phyloP scores from a whole-genome alignment of 2,888 invertebrate genomes.

The Euclidia mi region DNA sequence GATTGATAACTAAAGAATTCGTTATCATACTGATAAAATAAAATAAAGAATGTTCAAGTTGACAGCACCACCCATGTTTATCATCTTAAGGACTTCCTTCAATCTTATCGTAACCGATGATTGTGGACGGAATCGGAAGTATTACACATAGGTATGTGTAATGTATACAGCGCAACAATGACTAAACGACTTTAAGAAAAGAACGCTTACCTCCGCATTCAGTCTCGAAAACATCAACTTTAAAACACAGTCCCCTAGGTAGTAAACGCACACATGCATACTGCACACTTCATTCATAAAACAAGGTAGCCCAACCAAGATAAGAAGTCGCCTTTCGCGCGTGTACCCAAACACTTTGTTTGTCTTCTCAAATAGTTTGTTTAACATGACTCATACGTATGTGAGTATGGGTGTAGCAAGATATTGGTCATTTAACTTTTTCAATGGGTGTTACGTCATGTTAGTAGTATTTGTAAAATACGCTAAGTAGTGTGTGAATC shows the following conservation, averaged over 20 bases:
- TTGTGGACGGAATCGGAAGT: conserved; percentile 73
- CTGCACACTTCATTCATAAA: conserved; percentile 81
- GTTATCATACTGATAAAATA: conserved; percentile 15
- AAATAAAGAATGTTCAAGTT: conserved; percentile 14
- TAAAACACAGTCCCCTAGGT: conserved; percentile 55
- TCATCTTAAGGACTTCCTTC: conserved; percentile 39
- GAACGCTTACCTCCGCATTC: conserved; percentile 58
- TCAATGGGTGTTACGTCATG: conserved; percentile 76
- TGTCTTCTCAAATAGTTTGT: conserved; percentile 69
- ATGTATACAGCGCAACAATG: conserved; percentile 52
- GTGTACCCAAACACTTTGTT: conserved; percentile 57
- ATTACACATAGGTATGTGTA: conserved; percentile 53
- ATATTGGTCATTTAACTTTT: conserved; percentile 73
- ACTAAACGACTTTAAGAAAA: conserved; percentile 63
- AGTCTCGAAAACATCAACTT: conserved; percentile 62
- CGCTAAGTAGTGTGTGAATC: conserved; percentile 65
- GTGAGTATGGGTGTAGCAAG: conserved; percentile 54
- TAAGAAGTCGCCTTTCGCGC: conserved; percentile 64
- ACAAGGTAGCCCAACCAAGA: conserved; percentile 68
- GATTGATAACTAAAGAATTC: conserved; percentile 7
- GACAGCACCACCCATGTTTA: conserved; percentile 24
- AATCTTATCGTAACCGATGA: conserved; percentile 51
- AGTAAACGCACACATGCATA: conserved; percentile 61
- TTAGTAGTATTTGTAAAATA: conserved; percentile 68
- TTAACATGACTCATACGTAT: conserved; percentile 68